Evolutionary conservation across 2,888 invertebrate genomes (phyloP).

Genomic region (Chrysolina americana): DNA sequence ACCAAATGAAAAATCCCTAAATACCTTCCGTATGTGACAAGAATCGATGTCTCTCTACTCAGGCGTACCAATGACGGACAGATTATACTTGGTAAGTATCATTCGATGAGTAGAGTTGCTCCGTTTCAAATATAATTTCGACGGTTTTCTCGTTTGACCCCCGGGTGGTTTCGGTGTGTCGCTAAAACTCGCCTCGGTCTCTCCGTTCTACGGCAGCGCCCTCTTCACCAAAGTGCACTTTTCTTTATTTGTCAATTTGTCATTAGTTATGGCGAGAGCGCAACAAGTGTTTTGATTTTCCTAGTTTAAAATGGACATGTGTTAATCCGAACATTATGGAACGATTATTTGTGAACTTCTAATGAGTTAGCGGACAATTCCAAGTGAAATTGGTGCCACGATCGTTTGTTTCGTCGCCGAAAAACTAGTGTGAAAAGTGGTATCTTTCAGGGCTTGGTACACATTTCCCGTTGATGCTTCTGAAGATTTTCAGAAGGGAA

Average conservation of each 20-base stretch:
- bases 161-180: slow-evolving; percentile 18
- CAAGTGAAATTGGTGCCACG: slow-evolving; percentile 36
- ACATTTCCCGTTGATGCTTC: slow-evolving; percentile 40
- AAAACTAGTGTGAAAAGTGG: slow-evolving; percentile 42
- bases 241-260: slow-evolving; percentile 51
- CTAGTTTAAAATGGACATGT: slow-evolving; percentile 54
- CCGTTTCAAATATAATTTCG: neutral
- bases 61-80: neutral
- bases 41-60: neutral
- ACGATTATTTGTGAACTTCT: slow-evolving; percentile 18
- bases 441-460: slow-evolving; percentile 44
- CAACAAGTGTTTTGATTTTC: slow-evolving; percentile 61
- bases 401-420: slow-evolving; percentile 24
- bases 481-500: slow-evolving; percentile 35
- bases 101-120: too few species aligned
- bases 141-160: neutral
- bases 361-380: slow-evolving; percentile 11
- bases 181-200: slow-evolving; percentile 31
- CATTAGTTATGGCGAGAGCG: slow-evolving; percentile 60
- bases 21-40: neutral
- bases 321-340: slow-evolving; percentile 42
- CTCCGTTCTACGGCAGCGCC: slow-evolving; percentile 39
- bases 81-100: neutral
- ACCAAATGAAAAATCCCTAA: neutral
- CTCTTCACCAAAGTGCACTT: slow-evolving; percentile 31